These are phyloP conservation scores for Atherinomorus stipes DNA, from an alignment of 2,113 vertebrate genomes.

Conservation along the genomic window DNA sequence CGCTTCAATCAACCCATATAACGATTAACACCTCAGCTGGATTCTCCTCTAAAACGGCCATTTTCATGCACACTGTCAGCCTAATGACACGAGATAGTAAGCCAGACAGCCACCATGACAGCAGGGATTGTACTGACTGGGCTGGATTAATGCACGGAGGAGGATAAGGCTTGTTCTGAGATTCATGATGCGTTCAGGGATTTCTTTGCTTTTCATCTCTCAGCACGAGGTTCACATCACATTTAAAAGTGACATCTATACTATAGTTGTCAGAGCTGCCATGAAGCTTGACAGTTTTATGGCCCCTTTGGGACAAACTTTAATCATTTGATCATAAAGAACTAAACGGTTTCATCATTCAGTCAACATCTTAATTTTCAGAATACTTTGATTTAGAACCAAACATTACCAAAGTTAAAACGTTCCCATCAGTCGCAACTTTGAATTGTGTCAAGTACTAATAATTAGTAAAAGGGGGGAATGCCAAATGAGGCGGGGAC, in stretches of 20 bases:
- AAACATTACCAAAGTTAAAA: neutral
- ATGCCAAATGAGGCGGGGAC: neutral
- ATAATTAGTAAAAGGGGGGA: neutral
- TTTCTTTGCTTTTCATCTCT: no score
- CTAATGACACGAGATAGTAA: neutral
- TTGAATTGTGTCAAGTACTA: neutral
- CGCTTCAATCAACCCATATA: neutral
- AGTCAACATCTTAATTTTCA: neutral
- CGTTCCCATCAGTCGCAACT: neutral
- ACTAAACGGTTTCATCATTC: neutral
- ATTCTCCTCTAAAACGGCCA: neutral
- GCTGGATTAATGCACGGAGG: neutral
- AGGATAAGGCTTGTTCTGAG: neutral
- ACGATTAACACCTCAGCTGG: neutral
- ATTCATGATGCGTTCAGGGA: no score
- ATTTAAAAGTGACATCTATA: no score
- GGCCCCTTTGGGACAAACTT: neutral
- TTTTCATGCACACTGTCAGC: constrained; percentile 13
- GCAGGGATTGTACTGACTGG: neutral
- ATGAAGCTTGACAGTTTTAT: neutral
- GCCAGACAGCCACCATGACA: rapidly evolving
- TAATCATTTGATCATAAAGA: neutral
- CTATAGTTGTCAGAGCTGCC: no score
- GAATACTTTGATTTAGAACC: neutral
- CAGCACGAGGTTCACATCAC: no score